Percentiles rank a stretch among this genome's conserved stretches.
These are phyloP conservation scores for Platysteira castanea DNA, from an alignment of 2,113 vertebrate species.

Conservation along the genomic window DNA sequence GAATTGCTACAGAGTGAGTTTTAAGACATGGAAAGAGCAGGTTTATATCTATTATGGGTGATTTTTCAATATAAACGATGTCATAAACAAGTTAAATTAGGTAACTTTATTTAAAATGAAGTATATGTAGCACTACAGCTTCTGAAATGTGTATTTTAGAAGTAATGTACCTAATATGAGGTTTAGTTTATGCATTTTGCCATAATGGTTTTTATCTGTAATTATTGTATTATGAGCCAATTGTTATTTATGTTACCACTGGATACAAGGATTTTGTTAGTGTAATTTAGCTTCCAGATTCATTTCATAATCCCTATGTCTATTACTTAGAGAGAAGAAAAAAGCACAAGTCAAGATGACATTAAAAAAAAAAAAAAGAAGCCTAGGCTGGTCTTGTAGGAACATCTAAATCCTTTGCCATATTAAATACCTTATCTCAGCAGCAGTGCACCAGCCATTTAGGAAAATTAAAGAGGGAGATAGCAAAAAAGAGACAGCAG, in stretches of 20 bases:
- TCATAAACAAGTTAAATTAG: background rate
- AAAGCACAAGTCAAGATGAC: conserved; percentile 79
- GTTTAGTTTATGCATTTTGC: background rate
- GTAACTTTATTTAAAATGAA: background rate
- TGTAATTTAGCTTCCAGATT: conserved; percentile 64
- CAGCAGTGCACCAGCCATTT: conserved; percentile 71
- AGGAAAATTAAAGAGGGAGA: conserved; percentile 81
- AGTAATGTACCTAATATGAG: background rate
- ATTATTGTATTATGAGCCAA: conserved; percentile 4
- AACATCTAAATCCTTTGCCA: conserved; percentile 77
- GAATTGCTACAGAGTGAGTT: background rate
- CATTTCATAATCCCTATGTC: conserved; percentile 70
- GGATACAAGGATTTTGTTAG: conserved; percentile 70
- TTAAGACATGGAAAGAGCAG: background rate
- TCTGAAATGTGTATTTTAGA: background rate
- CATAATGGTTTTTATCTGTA: background rate
- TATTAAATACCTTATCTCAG: conserved; percentile 79
- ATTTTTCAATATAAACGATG: background rate
- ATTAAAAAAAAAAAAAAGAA: conserved; percentile 61
- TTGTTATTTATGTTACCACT: conserved; percentile 49
- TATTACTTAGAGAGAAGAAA: conserved; percentile 70
- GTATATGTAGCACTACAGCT: background rate
- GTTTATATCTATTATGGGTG: background rate
- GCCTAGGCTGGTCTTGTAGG: conserved; percentile 64
- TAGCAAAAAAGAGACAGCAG: conserved; percentile 56